Conservation (phyloP, 1,140 invertebrate genomes). For the Pygmarrhopalites habei region DNA sequence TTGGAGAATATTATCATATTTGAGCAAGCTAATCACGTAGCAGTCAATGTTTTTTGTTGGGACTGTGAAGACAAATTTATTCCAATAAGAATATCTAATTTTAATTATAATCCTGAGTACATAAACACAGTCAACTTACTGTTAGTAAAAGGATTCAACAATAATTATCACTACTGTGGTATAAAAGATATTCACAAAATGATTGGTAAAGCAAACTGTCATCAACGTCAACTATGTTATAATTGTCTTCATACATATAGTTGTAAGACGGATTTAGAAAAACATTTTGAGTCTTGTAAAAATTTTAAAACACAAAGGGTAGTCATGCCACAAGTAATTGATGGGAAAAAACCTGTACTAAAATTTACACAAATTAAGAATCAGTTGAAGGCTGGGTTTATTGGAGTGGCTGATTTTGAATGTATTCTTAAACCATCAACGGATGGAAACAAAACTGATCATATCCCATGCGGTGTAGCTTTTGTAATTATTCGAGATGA, state of each 20-base stretch:
- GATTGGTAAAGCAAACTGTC: conserved; percentile 7
- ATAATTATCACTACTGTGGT: conserved; percentile 1
- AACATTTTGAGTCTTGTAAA: conserved; percentile 5
- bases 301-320: conserved; percentile 10
- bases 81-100: conserved; percentile 1
- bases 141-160: neutral
- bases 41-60: conserved; percentile 13
- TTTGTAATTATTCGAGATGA: conserved; percentile 8
- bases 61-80: neutral
- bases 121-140: conserved; percentile 4
- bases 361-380: conserved; percentile 16
- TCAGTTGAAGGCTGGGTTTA: conserved; percentile 2
- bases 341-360: neutral
- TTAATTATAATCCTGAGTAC: neutral
- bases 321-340: neutral
- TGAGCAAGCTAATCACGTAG: conserved; percentile 5
- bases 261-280: neutral
- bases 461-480: conserved; percentile 7
- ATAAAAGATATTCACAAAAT: conserved; percentile 7
- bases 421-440: neutral
- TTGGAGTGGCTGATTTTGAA: conserved; percentile 11
- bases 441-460: neutral
- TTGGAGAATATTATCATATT: neutral
- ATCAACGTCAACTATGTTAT: conserved; percentile 3
- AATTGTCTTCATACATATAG: conserved; percentile 15